Evolutionary conservation across 2,888 invertebrate genomes (phyloP).

Genomic region (Ecdyonurus torrentis): DNA sequence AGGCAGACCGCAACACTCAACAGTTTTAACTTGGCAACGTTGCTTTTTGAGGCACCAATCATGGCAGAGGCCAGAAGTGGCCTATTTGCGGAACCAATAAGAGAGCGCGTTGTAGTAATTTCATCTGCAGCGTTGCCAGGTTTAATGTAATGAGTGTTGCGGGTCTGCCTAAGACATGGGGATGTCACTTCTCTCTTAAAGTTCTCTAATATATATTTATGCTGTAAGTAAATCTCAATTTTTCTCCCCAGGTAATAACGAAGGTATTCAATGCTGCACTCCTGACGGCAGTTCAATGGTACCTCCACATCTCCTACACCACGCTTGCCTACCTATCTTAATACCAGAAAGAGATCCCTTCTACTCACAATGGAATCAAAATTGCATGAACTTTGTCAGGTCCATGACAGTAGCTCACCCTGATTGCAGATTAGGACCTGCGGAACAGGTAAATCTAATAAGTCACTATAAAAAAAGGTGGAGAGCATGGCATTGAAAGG

Average conservation of each 20-base stretch:
- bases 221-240: neutral
- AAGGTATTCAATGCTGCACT: slow-evolving; percentile 35
- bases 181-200: too few relatives aligned
- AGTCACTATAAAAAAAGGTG: too few relatives aligned
- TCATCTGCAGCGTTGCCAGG: too few relatives aligned
- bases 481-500: too few relatives aligned
- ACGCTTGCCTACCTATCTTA: slow-evolving; percentile 40
- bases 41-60: too few relatives aligned
- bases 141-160: too few relatives aligned
- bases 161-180: too few relatives aligned
- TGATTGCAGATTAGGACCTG: slow-evolving; percentile 37
- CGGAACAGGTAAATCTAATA: slow-evolving; percentile 43
- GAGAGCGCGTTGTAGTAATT: too few relatives aligned
- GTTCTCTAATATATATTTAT: neutral
- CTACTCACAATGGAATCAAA: slow-evolving; percentile 30
- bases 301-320: slow-evolving; percentile 31
- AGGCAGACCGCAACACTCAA: too few relatives aligned
- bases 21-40: too few relatives aligned
- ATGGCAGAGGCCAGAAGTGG: neutral
- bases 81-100: too few relatives aligned
- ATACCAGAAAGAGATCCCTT: slow-evolving; percentile 37
- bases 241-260: slow-evolving; percentile 9
- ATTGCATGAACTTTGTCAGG: slow-evolving; percentile 41
- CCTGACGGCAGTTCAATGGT: slow-evolving; percentile 29
- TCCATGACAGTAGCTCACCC: slow-evolving; percentile 37